phyloP scores from a whole-genome alignment of 2,888 invertebrate genomes.

The Electrophaes corylata region DNA sequence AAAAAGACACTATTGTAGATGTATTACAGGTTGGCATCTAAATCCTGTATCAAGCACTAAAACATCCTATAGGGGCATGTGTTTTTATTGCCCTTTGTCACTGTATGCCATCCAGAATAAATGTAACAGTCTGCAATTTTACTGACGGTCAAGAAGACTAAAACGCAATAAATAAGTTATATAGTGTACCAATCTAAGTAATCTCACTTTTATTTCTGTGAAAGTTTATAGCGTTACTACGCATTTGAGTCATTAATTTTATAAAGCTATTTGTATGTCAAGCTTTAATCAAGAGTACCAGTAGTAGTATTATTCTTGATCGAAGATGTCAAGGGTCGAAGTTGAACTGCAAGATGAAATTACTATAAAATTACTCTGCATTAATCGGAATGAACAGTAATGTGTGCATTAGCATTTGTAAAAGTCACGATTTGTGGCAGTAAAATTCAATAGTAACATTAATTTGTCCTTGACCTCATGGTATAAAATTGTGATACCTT shows the following conservation, averaged over 20 bases:
- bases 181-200: not conserved
- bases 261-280: constrained; percentile 4
- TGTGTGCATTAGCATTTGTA: constrained; percentile 14
- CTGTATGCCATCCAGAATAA: too few relatives aligned
- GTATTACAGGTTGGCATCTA: too few relatives aligned
- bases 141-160: too few relatives aligned
- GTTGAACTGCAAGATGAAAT: constrained; percentile 6
- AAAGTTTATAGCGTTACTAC: constrained; percentile 1
- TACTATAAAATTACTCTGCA: constrained; percentile 4
- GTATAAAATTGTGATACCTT: constrained; percentile 5
- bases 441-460: constrained; percentile 19
- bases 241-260: not conserved
- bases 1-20: too few relatives aligned
- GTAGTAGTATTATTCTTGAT: too few relatives aligned
- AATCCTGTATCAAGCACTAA: not conserved
- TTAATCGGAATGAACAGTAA: constrained; percentile 8
- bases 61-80: not conserved
- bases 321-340: constrained; percentile 2
- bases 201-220: not conserved
- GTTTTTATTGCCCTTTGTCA: too few relatives aligned
- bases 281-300: too few relatives aligned
- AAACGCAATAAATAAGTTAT: not conserved
- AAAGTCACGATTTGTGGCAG: constrained; percentile 23
- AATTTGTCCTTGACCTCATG: constrained; percentile 24
- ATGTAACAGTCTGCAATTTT: too few relatives aligned